These are phyloP conservation scores for Andricus grossulariae DNA, from an alignment of 1,140 invertebrate species.

Conservation along the genomic window DNA sequence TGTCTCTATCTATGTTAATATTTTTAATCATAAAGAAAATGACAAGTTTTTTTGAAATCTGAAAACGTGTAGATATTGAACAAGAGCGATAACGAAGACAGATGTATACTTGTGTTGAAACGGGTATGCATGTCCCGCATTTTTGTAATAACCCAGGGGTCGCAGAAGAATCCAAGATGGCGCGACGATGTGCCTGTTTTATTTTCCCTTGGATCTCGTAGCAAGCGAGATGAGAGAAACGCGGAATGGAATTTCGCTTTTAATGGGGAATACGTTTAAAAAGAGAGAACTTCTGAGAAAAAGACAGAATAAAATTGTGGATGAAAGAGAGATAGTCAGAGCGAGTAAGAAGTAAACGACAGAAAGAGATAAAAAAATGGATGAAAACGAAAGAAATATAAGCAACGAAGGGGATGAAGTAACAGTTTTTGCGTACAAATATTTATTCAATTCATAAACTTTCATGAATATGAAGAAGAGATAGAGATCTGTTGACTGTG, in stretches of 20 bases:
- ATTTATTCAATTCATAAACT: no score
- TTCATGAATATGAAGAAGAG: no score
- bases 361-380: constrained; percentile 40
- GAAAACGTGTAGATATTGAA: neutral
- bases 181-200: constrained; percentile 65
- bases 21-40: no score
- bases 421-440: no score
- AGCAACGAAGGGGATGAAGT: neutral
- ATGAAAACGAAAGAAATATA: constrained; percentile 51
- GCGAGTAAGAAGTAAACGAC: constrained; percentile 6
- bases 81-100: constrained; percentile 25
- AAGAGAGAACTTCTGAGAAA: constrained; percentile 54
- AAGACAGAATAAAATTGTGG: constrained; percentile 51
- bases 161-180: constrained; percentile 74
- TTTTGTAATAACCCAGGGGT: constrained; percentile 74
- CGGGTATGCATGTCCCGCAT: constrained; percentile 69
- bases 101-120: constrained; percentile 45
- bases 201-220: constrained; percentile 58
- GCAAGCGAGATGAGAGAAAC: constrained; percentile 61
- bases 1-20: no score
- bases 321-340: constrained; percentile 44
- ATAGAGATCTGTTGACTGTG: no score
- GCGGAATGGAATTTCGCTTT: constrained; percentile 74
- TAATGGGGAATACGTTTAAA: constrained; percentile 71
- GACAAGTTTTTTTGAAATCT: no score